phyloP scores from a whole-genome alignment of 2,113 vertebrate species.

The Ailuropoda melanoleuca region DNA sequence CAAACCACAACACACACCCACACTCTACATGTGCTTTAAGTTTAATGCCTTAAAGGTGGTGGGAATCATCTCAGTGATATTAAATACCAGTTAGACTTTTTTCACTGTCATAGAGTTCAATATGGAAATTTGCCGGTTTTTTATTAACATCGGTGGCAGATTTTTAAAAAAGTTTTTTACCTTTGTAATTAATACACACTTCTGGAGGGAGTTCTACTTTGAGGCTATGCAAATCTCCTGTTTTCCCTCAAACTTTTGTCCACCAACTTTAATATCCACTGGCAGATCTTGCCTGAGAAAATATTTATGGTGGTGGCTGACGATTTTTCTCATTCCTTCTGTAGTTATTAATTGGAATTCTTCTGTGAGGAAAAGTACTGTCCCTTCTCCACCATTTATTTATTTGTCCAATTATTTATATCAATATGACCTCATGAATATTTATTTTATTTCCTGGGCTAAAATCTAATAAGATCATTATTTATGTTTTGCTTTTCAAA shows the following conservation, averaged over 20 bases:
- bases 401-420: slow-evolving; percentile 9
- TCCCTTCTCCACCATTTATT: background rate
- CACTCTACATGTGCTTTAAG: background rate
- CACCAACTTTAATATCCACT: background rate
- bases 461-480: background rate
- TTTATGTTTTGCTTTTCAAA: background rate
- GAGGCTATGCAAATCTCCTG: background rate
- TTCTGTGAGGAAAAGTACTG: background rate
- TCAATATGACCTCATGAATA: background rate
- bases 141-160: background rate
- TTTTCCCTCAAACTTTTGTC: background rate
- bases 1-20: background rate
- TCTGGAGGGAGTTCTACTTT: background rate
- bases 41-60: background rate
- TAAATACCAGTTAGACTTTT: background rate
- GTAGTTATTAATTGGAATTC: slow-evolving; percentile 4
- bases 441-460: slow-evolving; percentile 33
- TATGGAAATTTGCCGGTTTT: background rate
- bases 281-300: background rate
- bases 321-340: background rate
- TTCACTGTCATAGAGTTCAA: background rate
- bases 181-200: background rate
- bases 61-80: background rate
- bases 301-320: background rate
- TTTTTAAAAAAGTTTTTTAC: background rate